Evolutionary conservation across 2,888 invertebrate species (phyloP).

Genomic region (Bugula neritina): DNA sequence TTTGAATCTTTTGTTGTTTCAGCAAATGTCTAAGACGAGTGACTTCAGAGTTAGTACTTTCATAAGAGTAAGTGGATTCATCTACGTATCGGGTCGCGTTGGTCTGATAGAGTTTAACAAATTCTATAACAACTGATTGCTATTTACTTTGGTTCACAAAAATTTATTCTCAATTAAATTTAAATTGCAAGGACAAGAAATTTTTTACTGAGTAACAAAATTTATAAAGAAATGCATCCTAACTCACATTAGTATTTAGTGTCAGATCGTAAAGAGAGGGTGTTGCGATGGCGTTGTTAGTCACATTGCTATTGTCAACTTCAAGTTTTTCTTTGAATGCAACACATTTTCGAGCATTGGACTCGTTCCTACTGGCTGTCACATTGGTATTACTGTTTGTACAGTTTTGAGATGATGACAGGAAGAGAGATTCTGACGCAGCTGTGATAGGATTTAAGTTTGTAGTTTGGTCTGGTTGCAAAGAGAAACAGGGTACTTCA

Average conservation of each 20-base stretch:
- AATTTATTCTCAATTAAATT: neutral
- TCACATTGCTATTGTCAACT: neutral
- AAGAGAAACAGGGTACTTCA: no score
- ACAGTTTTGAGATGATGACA: no score
- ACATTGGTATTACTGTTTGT: no score
- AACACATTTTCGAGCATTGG: no score
- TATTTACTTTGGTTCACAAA: neutral
- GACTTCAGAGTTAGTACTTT: neutral
- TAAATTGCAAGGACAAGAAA: neutral
- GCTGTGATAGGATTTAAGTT: no score
- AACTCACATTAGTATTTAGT: neutral
- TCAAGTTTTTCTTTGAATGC: neutral
- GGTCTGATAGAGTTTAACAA: neutral
- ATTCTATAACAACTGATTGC: neutral
- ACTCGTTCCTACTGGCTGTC: no score
- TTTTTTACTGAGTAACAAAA: neutral
- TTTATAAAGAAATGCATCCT: neutral
- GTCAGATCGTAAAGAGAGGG: neutral
- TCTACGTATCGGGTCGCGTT: neutral
- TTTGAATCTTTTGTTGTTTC: slow-evolving; percentile 3
- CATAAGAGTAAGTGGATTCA: neutral
- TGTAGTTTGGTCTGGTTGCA: no score
- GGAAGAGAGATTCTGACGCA: no score
- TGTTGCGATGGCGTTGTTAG: neutral
- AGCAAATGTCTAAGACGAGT: slow-evolving; percentile 7